A percentile compares a stretch with the other conserved stretches of the same genome.
phyloP scores from a whole-genome alignment of 2,113 vertebrate genomes.

The Apistogramma diplotaenia region DNA sequence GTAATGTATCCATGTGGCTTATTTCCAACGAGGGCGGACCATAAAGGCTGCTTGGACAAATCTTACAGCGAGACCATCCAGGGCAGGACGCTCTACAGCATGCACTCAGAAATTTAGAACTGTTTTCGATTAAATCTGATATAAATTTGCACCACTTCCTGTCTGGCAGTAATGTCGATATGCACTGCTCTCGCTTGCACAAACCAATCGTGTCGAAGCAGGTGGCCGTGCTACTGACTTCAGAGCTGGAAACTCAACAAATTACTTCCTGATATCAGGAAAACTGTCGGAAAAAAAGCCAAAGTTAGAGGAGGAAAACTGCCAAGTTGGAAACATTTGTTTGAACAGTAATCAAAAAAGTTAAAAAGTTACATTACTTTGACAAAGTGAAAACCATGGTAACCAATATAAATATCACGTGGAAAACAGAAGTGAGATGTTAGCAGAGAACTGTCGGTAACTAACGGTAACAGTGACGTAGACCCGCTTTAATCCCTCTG shows the following conservation, averaged over 20 bases:
- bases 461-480: not conserved
- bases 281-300: not conserved
- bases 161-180: too few relatives aligned
- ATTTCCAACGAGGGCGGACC: too few relatives aligned
- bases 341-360: not conserved
- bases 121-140: too few relatives aligned
- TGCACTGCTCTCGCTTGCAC: not conserved
- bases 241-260: not conserved
- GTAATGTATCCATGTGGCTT: too few relatives aligned
- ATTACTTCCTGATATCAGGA: not conserved
- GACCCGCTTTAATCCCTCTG: not conserved
- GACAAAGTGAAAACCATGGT: not conserved
- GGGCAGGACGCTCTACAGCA: too few relatives aligned
- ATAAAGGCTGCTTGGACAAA: too few relatives aligned
- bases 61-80: too few relatives aligned
- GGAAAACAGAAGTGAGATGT: not conserved
- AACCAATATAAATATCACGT: not conserved
- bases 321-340: not conserved
- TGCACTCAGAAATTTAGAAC: too few relatives aligned
- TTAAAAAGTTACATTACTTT: not conserved
- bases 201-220: too few relatives aligned
- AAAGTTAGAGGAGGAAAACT: not conserved
- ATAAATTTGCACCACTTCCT: too few relatives aligned
- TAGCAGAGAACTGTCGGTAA: not conserved
- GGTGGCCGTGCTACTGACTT: not conserved